phyloP scores from a whole-genome alignment of 2,888 invertebrate genomes.

The Margaritifera margaritifera region DNA sequence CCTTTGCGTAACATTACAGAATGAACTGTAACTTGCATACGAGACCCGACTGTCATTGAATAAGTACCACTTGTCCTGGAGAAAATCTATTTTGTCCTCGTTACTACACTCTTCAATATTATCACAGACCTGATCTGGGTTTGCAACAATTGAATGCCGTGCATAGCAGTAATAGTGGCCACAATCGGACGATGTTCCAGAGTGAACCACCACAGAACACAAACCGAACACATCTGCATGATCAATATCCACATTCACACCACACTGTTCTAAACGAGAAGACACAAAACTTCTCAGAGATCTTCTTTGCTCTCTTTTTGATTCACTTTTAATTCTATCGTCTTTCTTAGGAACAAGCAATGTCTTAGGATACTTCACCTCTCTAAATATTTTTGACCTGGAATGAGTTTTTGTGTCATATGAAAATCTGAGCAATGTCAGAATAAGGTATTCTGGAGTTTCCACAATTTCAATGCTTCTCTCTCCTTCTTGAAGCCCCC shows the following conservation, averaged over 20 bases:
- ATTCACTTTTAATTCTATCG: constrained; percentile 5
- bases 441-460: constrained; percentile 84
- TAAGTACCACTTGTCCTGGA: constrained; percentile 81
- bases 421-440: constrained; percentile 87
- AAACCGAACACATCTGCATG: constrained; percentile 79
- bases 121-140: constrained; percentile 39
- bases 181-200: constrained; percentile 86
- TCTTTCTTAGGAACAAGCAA: constrained; percentile 63
- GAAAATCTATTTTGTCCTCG: constrained; percentile 68
- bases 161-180: constrained; percentile 92
- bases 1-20: constrained; percentile 63
- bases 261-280: constrained; percentile 36
- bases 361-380: constrained; percentile 70
- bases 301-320: constrained; percentile 13
- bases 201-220: constrained; percentile 89
- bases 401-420: constrained; percentile 82
- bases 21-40: constrained; percentile 63
- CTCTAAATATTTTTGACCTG: constrained; percentile 84
- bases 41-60: constrained; percentile 86
- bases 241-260: constrained; percentile 30
- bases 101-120: constrained; percentile 37
- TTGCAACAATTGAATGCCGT: constrained; percentile 53
- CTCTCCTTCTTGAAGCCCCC: constrained; percentile 84
- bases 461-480: constrained; percentile 81
- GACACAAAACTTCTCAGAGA: constrained; percentile 34